phyloP scores from a whole-genome alignment of 2,113 vertebrate species.

The Lonchura striata region DNA sequence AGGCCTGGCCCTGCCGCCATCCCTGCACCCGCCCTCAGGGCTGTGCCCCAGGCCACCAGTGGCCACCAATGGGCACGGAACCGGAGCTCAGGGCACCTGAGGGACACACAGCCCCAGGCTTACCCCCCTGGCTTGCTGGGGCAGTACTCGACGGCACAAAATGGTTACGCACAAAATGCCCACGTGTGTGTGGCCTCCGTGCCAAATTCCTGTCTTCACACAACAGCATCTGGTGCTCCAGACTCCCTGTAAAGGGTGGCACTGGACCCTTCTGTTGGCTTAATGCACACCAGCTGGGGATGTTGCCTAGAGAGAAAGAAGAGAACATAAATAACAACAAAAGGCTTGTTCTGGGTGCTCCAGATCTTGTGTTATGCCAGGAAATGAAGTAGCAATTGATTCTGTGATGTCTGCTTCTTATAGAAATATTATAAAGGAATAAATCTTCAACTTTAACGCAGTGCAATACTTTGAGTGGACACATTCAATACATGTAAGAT shows the following conservation, averaged over 20 bases:
- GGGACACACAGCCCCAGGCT: background rate
- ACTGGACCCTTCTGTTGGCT: background rate
- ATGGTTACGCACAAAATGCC: background rate
- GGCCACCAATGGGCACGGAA: too few species aligned
- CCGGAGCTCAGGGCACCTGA: fast-evolving
- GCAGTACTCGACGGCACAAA: background rate
- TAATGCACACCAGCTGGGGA: fast-evolving
- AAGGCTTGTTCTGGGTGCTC: background rate
- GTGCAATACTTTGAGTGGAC: background rate
- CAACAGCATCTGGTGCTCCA: fast-evolving
- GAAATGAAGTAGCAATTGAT: background rate
- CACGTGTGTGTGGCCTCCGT: fast-evolving
- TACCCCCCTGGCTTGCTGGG: fast-evolving
- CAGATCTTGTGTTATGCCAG: background rate
- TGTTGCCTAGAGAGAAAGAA: background rate
- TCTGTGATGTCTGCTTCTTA: background rate
- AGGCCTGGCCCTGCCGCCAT: fast-evolving
- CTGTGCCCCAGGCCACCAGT: too few species aligned
- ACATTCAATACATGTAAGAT: background rate
- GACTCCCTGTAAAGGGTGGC: background rate
- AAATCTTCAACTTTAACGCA: background rate
- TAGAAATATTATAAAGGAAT: background rate
- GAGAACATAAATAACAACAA: background rate
- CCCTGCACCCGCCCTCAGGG: too few species aligned
- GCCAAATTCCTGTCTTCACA: background rate